Conservation (phyloP, 2,888 invertebrate species). For the Scaptomyza cyrtandrae region DNA sequence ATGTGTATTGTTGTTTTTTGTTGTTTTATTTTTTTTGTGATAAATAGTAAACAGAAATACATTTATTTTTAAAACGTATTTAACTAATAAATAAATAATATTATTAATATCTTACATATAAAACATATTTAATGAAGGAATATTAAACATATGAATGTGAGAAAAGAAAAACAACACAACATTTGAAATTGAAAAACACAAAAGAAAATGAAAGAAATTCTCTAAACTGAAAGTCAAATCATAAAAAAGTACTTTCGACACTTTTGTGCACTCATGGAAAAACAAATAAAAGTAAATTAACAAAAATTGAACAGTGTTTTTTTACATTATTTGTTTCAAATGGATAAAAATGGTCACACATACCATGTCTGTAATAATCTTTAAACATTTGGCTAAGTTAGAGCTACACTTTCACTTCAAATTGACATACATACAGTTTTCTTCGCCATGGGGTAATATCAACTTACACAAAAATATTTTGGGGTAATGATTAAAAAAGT, state of each 20-base stretch:
- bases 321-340: not conserved
- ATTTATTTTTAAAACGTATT: conserved; percentile 67
- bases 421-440: too few relatives aligned
- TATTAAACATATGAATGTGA: conserved; percentile 73
- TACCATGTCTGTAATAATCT: not conserved
- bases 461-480: too few relatives aligned
- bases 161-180: conserved; percentile 15
- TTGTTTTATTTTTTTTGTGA: conserved; percentile 60
- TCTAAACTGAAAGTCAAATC: conserved; percentile 40
- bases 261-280: conserved; percentile 72
- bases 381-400: not conserved
- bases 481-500: too few relatives aligned
- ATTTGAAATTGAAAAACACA: conserved; percentile 14
- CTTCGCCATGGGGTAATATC: too few relatives aligned
- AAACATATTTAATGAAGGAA: conserved; percentile 69
- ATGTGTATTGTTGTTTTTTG: conserved; percentile 56
- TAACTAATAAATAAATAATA: conserved; percentile 45
- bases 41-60: conserved; percentile 52
- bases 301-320: not conserved
- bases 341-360: not conserved
- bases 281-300: conserved; percentile 70
- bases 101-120: conserved; percentile 38
- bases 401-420: too few relatives aligned
- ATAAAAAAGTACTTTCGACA: conserved; percentile 57
- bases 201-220: conserved; percentile 7